Percentiles rank a stretch among this genome's conserved stretches.
These are phyloP conservation scores for Drosophila mayaguana DNA, from an alignment of 2,888 invertebrate species.

Conservation along the genomic window DNA sequence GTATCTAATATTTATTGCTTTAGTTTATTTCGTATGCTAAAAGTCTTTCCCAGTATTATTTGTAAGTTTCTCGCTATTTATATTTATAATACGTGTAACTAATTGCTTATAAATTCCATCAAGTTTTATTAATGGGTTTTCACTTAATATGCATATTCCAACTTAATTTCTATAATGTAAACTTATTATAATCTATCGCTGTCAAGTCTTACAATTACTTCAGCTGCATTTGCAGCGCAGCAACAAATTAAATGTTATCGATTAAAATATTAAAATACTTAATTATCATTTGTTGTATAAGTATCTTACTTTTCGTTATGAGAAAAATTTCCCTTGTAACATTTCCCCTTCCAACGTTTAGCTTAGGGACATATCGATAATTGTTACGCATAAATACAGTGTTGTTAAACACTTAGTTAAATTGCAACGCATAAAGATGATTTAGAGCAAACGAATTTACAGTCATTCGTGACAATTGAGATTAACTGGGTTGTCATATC, in stretches of 20 bases:
- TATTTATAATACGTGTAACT: constrained; percentile 1
- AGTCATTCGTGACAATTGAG: constrained; percentile 25
- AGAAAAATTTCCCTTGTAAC: not conserved
- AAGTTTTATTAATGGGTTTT: constrained; percentile 19
- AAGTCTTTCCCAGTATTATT: not conserved
- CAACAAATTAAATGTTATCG: not conserved
- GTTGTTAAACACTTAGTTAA: not conserved
- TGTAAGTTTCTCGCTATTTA: not conserved
- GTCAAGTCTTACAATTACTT: constrained; percentile 13
- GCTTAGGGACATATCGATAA: constrained; percentile 1
- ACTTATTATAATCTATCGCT: constrained; percentile 6
- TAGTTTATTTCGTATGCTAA: not conserved
- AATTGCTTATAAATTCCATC: constrained; percentile 1
- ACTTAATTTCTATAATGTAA: constrained; percentile 17
- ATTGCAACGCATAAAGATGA: not conserved
- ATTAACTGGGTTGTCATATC: constrained; percentile 19
- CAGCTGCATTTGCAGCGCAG: not conserved
- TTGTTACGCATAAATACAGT: not conserved
- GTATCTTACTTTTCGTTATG: not conserved
- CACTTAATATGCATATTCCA: constrained; percentile 22
- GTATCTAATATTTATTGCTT: not conserved
- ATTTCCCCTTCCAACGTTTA: not conserved
- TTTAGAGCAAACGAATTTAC: constrained; percentile 17
- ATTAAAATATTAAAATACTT: not conserved
- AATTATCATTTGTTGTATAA: not conserved